Conservation (phyloP, 2,888 invertebrate genomes). For the Smittia sp. region DNA sequence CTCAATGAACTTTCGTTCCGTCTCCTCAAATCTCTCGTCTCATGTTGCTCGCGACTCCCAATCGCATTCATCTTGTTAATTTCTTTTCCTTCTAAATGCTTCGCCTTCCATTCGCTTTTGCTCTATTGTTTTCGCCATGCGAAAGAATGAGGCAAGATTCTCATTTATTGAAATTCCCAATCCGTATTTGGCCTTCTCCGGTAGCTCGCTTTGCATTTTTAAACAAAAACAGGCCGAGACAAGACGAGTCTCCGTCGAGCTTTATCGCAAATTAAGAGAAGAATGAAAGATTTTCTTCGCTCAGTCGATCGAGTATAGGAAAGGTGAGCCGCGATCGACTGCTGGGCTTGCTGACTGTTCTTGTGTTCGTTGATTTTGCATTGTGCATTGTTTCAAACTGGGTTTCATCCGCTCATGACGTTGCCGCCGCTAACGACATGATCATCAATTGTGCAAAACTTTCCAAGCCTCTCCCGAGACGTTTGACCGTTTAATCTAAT, state of each 20-base stretch:
- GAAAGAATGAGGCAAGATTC: neutral
- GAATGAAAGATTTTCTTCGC: neutral
- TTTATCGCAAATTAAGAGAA: conserved; percentile 9
- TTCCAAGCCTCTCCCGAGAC: neutral
- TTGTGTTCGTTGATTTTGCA: neutral
- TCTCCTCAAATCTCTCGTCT: neutral
- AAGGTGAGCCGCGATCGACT: conserved; percentile 3
- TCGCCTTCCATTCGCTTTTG: neutral
- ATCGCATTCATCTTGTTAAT: conserved; percentile 21
- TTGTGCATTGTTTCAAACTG: neutral
- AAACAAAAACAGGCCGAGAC: neutral
- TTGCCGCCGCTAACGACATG: neutral
- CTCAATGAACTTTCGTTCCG: conserved; percentile 1
- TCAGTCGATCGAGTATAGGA: neutral
- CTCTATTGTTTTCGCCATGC: conserved; percentile 5
- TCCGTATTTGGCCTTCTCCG: conserved; percentile 13
- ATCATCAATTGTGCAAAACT: too few relatives aligned
- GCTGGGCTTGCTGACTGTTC: neutral
- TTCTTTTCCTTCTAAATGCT: conserved; percentile 10
- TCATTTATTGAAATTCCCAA: conserved; percentile 6
- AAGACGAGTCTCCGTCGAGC: neutral
- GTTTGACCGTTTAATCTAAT: conserved; percentile 3
- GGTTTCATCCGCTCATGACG: neutral
- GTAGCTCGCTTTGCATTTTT: conserved; percentile 21
- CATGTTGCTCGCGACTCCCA: neutral